Evolutionary conservation across 2,113 vertebrate species (phyloP).

Genomic region (Urocolius indicus): DNA sequence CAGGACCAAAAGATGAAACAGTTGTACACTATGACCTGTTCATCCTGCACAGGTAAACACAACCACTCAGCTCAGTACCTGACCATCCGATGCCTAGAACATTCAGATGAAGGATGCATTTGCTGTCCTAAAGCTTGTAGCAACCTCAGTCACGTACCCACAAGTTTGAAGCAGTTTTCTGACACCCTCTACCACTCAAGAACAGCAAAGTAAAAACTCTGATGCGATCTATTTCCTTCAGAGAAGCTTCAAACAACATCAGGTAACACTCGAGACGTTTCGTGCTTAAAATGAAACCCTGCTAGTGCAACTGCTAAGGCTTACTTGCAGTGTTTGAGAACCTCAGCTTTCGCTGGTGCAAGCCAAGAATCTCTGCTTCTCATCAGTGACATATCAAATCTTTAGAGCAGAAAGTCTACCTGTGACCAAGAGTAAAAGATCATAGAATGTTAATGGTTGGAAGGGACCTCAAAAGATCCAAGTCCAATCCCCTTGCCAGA

Average conservation of each 20-base stretch:
- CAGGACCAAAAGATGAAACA: rapidly evolving
- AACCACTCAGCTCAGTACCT: not conserved
- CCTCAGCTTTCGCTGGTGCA: not conserved
- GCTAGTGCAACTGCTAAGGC: not conserved
- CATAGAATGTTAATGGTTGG: too few relatives aligned
- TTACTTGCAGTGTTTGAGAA: not conserved
- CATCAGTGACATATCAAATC: not conserved
- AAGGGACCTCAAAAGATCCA: too few relatives aligned
- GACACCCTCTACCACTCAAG: too few relatives aligned
- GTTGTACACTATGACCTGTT: not conserved
- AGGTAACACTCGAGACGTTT: not conserved
- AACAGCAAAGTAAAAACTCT: not conserved
- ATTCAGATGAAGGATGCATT: not conserved
- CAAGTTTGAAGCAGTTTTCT: not conserved
- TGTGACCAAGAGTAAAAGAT: not conserved
- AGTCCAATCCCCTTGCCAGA: too few relatives aligned
- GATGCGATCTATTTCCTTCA: not conserved
- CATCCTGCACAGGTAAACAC: not conserved
- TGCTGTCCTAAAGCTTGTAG: not conserved
- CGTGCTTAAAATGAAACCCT: not conserved
- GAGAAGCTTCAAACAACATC: not conserved
- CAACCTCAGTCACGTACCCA: rapidly evolving
- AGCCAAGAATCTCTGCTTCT: not conserved
- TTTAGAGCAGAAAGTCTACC: not conserved
- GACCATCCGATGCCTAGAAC: not conserved